phyloP scores from a whole-genome alignment of 1,140 invertebrate genomes.

The Monomorium pharaonis region DNA sequence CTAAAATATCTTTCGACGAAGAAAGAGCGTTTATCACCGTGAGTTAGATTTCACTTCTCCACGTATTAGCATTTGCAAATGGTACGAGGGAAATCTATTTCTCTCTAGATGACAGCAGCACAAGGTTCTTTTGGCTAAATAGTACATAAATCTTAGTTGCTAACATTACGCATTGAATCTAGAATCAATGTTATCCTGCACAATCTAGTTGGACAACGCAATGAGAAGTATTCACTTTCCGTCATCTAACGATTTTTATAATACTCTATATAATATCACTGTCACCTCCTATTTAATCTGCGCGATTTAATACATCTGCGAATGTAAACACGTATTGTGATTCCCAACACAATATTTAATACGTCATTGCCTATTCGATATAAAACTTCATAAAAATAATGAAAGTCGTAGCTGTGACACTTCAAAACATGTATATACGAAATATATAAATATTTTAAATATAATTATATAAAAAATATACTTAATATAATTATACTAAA shows the following conservation, averaged over 20 bases:
- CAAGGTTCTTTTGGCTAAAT: neutral
- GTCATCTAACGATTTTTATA: conserved; percentile 13
- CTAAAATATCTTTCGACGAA: conserved; percentile 19
- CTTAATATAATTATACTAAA: neutral
- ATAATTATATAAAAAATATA: neutral
- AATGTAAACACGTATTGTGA: neutral
- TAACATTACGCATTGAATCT: conserved; percentile 20
- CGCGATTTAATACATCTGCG: neutral
- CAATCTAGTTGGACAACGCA: conserved; percentile 7
- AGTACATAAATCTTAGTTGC: conserved; percentile 12
- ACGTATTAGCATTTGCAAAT: neutral
- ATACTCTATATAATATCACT: neutral
- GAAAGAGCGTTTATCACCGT: conserved; percentile 27
- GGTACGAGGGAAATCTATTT: conserved; percentile 39
- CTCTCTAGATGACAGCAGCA: conserved; percentile 15
- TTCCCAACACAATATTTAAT: neutral
- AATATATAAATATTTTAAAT: neutral
- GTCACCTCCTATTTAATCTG: neutral
- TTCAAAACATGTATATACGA: neutral
- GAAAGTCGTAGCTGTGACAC: neutral
- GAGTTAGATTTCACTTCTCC: conserved; percentile 24
- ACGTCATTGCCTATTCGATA: neutral
- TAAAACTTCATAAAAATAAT: neutral
- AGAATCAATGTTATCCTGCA: conserved; percentile 22
- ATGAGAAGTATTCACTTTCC: neutral